phyloP scores from a whole-genome alignment of 2,113 vertebrate species.

The Callipepla squamata region DNA sequence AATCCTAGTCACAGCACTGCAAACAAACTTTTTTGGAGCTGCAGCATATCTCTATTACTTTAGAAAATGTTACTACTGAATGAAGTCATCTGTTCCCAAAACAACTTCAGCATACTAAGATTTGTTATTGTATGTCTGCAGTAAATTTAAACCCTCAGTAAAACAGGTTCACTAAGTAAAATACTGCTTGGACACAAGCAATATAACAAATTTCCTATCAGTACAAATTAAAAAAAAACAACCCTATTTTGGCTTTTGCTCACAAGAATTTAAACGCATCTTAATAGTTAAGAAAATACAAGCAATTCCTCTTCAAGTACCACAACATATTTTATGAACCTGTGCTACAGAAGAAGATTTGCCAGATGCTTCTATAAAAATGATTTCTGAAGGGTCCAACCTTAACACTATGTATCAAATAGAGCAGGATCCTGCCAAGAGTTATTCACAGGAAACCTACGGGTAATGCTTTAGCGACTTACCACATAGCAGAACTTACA shows the following conservation, averaged over 20 bases:
- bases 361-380: fast-evolving
- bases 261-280: not conserved
- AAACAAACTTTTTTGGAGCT: not conserved
- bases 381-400: not conserved
- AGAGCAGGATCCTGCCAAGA: not conserved
- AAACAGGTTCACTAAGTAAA: not conserved
- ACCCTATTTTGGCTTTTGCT: not conserved
- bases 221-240: not conserved
- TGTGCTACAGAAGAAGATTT: not conserved
- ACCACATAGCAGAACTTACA: fast-evolving
- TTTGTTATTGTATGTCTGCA: not conserved
- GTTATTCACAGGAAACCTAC: not conserved
- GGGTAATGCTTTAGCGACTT: not conserved
- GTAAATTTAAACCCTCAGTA: not conserved
- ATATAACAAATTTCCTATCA: not conserved
- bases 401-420: not conserved
- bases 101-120: not conserved
- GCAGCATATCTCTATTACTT: not conserved
- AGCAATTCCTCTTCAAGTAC: not conserved
- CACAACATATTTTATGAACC: not conserved
- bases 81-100: not conserved
- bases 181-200: not conserved
- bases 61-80: not conserved
- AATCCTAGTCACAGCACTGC: not conserved
- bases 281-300: not conserved